Conservation (phyloP, 2,888 invertebrate genomes). For the Eucera pruinosa region DNA sequence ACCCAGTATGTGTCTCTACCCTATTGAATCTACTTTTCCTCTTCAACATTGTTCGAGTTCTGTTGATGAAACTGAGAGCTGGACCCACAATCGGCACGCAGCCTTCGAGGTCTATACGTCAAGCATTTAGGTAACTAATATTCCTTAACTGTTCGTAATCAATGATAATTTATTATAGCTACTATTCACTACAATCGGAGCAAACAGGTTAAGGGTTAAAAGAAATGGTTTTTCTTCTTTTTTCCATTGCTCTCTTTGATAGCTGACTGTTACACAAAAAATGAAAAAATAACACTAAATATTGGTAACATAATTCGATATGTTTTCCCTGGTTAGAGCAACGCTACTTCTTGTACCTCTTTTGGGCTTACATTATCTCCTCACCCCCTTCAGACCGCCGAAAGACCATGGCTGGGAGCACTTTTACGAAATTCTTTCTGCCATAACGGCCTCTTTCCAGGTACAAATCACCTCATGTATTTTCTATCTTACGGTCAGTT, state of each 20-base stretch:
- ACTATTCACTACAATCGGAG: too few species aligned
- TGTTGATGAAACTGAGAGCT: conserved; percentile 92
- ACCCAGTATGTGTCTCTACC: conserved; percentile 92
- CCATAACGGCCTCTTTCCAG: conserved; percentile 95
- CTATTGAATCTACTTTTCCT: conserved; percentile 93
- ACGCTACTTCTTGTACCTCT: conserved; percentile 95
- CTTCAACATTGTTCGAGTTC: conserved; percentile 95
- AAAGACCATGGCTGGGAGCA: conserved; percentile 89
- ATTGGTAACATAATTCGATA: too few species aligned
- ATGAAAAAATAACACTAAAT: too few species aligned
- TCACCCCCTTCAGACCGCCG: conserved; percentile 93
- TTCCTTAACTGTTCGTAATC: not conserved
- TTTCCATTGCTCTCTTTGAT: not conserved
- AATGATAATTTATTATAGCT: too few species aligned
- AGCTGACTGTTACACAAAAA: not conserved
- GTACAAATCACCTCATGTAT: conserved; percentile 85
- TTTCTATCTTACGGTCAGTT: too few species aligned
- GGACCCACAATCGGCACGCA: conserved; percentile 88
- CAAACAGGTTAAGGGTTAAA: too few species aligned
- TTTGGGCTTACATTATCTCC: conserved; percentile 95
- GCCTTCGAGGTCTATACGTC: conserved; percentile 90
- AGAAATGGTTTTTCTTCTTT: too few species aligned
- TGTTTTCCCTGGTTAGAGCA: conserved; percentile 87
- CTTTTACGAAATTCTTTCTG: conserved; percentile 93
- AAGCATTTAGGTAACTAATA: conserved; percentile 88